Evolutionary conservation across 1,140 invertebrate genomes (phyloP).

Genomic region (Doryteuthis pealeii): DNA sequence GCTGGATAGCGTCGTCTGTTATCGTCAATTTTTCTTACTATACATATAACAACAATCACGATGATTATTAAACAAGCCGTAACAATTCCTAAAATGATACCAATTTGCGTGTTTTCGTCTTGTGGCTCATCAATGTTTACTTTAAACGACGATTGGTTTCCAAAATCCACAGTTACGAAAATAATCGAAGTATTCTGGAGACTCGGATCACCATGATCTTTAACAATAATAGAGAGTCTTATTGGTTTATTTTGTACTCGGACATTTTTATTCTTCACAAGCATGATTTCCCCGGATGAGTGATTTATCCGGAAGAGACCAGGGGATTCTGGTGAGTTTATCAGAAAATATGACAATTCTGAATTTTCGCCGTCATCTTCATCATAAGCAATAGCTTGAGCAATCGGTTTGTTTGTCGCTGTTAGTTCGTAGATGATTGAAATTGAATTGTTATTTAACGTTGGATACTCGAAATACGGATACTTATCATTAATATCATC

Average conservation of each 20-base stretch:
- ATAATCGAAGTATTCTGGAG: conserved; percentile 43
- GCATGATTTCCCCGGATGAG: conserved; percentile 80
- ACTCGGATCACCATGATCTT: conserved; percentile 46
- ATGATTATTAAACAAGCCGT: conserved; percentile 41
- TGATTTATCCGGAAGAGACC: conserved; percentile 84
- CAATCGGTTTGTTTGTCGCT: conserved; percentile 29
- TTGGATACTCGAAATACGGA: conserved; percentile 64
- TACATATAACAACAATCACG: conserved; percentile 44
- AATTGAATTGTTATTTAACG: conserved; percentile 37
- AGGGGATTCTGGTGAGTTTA: conserved; percentile 57
- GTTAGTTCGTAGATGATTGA: conserved; percentile 31
- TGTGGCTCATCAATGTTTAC: neutral
- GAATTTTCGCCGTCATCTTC: conserved; percentile 35
- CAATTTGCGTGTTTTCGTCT: conserved; percentile 45
- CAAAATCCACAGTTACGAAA: conserved; percentile 35
- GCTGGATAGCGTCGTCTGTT: conserved; percentile 32
- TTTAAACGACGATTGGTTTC: conserved; percentile 29
- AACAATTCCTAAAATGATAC: conserved; percentile 43
- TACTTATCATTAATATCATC: conserved; percentile 90
- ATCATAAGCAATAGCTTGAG: conserved; percentile 36
- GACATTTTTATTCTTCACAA: conserved; percentile 75
- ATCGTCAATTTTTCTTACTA: conserved; percentile 42
- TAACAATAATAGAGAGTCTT: conserved; percentile 28
- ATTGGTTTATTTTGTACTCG: conserved; percentile 22
- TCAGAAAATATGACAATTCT: conserved; percentile 29